These are phyloP conservation scores for Hapalemur alaotrensis DNA, from an alignment of 2,797 vertebrate species.

Conservation along the genomic window DNA sequence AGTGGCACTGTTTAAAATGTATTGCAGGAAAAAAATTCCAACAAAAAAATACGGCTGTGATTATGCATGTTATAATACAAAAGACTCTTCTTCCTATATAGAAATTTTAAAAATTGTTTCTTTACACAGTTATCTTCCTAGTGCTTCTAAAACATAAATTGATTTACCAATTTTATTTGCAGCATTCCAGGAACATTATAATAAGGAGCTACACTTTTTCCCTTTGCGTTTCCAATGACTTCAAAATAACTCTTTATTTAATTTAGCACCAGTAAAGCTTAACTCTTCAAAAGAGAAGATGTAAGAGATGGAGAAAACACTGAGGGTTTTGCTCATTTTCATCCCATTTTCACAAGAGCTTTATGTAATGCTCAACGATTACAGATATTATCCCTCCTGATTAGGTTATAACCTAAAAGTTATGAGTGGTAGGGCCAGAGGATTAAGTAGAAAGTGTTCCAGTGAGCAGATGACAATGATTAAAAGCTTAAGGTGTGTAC, in stretches of 20 bases:
- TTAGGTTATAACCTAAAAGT: background rate
- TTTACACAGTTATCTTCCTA: background rate
- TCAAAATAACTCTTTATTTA: constrained; percentile 48
- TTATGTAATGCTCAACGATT: background rate
- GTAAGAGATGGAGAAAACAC: constrained; percentile 39
- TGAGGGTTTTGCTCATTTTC: background rate
- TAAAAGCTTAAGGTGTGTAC: background rate
- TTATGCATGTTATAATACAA: background rate
- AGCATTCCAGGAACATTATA: constrained; percentile 3
- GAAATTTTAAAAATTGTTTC: constrained; percentile 10
- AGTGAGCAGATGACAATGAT: background rate
- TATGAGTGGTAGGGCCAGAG: background rate
- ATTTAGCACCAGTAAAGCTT: constrained; percentile 19
- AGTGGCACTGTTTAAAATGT: background rate
- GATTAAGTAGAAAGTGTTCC: background rate
- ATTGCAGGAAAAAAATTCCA: background rate
- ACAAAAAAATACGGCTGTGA: background rate
- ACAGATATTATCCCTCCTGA: background rate
- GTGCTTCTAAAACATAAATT: constrained; percentile 1
- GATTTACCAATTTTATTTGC: constrained; percentile 11
- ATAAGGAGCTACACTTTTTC: constrained; percentile 25
- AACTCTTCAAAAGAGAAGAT: constrained; percentile 6
- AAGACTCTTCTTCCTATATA: background rate
- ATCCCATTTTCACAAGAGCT: background rate
- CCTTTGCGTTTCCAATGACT: background rate